Evolutionary conservation across 2,797 vertebrate genomes (phyloP), one percentile per base, ranked within the genome.

Genomic region (Eulemur rubriventer): DNA sequence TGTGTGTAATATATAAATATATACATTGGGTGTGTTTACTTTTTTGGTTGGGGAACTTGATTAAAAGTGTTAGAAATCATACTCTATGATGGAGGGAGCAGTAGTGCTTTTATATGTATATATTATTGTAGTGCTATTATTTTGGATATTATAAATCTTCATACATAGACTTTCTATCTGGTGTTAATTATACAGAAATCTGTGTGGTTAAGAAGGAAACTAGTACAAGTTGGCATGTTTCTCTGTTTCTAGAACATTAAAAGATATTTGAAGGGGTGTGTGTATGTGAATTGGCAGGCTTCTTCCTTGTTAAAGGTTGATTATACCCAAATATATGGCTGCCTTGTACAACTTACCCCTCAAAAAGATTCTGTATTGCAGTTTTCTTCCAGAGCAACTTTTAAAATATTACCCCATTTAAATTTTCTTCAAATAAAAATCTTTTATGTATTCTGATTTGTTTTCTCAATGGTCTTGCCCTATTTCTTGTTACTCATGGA

Each of bases 371-470:
- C 43, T 97, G 30, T 75, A 38, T 89, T 92, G 67, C 43, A 83
- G 2, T 89, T 84, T 95, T 82, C 20, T 96, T 95, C 65, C 46
- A 63, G n/a, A 92, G 26, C 43, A 84, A 14, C 75, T 78, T 91
- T 61, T 35, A 22, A 79, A 91, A 61, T 59, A 24, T n/a, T 83
- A 17, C 41, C 2, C 35, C 50, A 46, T 73, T 86, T 88, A 73
- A 46, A 48, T 87, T 94, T 94, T 84, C 76, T 96, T 89, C 86
- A 78, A 78, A 48, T 88, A 79, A 73, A 88, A 94, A 69, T 94
- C 41, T 20, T 91, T 95, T 57, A 67, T 61, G 10, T 88, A n/a
- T 65, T 94, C 61, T 84, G 3, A 16, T 46, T 69, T 93, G 88
- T 46, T 48, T 72, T 57, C n/a, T 94, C 41, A 96, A 59, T 88